Evolutionary conservation across 1,140 invertebrate genomes (phyloP).

Genomic region (Apis florea): DNA sequence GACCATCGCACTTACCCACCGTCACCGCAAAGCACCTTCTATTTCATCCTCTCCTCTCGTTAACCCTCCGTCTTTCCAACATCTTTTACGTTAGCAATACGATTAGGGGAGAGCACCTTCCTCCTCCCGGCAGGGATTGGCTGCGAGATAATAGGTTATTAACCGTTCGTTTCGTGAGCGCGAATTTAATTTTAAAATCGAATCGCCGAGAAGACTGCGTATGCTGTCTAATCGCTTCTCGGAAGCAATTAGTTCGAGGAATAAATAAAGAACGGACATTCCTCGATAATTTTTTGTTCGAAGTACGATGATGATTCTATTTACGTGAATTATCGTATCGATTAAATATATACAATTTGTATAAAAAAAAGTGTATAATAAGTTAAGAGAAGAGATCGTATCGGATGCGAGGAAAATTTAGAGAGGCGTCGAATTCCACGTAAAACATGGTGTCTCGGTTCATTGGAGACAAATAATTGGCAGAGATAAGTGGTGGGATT

Average conservation of each 20-base stretch:
- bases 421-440: slow-evolving; percentile 5
- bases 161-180: too few relatives aligned
- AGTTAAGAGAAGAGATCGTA: neutral
- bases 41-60: slow-evolving; percentile 33
- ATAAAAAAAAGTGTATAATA: too few relatives aligned
- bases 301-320: too few relatives aligned
- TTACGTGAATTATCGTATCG: too few relatives aligned
- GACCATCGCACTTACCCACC: slow-evolving; percentile 39
- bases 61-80: slow-evolving; percentile 2
- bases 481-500: neutral
- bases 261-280: too few relatives aligned
- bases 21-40: slow-evolving; percentile 46
- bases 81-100: neutral
- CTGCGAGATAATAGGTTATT: neutral
- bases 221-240: neutral
- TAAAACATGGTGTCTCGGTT: slow-evolving; percentile 45
- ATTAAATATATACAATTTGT: too few relatives aligned
- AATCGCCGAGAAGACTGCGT: neutral
- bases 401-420: too few relatives aligned
- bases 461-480: slow-evolving; percentile 58
- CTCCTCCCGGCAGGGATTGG: neutral
- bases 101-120: neutral
- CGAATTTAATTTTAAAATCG: neutral
- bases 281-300: too few relatives aligned
- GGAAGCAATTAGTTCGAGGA: neutral